Conservation (phyloP, 2,113 vertebrate genomes). For the Spilogale gracilis region DNA sequence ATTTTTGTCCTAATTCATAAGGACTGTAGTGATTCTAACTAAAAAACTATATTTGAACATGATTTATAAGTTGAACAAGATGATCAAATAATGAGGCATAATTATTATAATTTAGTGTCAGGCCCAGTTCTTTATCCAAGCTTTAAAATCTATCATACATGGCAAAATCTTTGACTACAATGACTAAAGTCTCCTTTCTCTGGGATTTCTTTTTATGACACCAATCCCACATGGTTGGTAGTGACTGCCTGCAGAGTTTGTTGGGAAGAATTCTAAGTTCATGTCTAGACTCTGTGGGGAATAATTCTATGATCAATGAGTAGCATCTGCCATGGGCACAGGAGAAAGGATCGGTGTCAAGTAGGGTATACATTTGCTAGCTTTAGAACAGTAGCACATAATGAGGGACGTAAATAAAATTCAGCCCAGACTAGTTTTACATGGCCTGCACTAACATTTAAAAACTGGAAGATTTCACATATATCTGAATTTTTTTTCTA, state of each 20-base stretch:
- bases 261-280: conserved; percentile 14
- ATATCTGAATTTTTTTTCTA: not conserved
- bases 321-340: not conserved
- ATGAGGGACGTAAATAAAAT: not conserved
- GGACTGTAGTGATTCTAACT: conserved; percentile 41
- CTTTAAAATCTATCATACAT: not conserved
- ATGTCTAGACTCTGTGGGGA: not conserved
- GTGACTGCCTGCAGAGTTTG: not conserved
- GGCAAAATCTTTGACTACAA: not conserved
- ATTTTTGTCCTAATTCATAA: conserved; percentile 7
- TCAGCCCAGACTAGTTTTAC: not conserved
- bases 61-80: conserved; percentile 48
- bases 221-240: not conserved
- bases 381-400: not conserved
- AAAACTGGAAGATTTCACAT: not conserved
- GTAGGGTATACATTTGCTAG: not conserved
- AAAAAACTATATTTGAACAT: conserved; percentile 61
- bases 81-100: conserved; percentile 59
- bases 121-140: conserved; percentile 19
- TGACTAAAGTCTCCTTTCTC: not conserved
- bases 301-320: not conserved
- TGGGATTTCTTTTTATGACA: not conserved
- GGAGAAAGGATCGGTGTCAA: not conserved
- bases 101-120: conserved; percentile 65
- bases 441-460: not conserved